These are phyloP conservation scores for Balanococcus diminutus DNA, from an alignment of 2,888 invertebrate genomes.

Conservation along the genomic window DNA sequence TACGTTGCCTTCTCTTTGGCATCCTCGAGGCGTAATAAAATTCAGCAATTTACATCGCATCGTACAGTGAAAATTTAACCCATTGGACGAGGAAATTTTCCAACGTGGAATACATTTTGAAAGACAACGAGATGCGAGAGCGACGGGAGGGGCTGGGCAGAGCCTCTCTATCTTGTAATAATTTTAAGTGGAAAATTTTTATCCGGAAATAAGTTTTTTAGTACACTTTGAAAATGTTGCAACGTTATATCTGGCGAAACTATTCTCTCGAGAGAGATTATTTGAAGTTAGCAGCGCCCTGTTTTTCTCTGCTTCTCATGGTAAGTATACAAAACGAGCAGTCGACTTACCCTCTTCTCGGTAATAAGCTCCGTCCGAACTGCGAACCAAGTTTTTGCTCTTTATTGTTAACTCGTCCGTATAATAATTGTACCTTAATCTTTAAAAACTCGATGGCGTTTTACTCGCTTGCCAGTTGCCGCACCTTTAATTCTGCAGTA, in stretches of 20 bases:
- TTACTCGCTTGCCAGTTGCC: not conserved
- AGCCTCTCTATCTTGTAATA: not conserved
- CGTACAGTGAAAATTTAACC: not conserved
- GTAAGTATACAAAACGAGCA: not conserved
- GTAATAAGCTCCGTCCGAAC: conserved; percentile 13
- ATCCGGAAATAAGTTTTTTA: conserved; percentile 41
- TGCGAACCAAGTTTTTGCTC: conserved; percentile 23
- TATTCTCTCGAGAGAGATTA: conserved; percentile 30
- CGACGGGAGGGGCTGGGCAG: not conserved
- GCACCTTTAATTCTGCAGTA: not conserved
- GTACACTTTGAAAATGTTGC: conserved; percentile 39
- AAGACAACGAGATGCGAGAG: not conserved
- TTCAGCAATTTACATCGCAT: not conserved
- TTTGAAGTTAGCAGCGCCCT: conserved; percentile 34
- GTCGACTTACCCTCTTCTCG: not conserved
- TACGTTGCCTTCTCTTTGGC: not conserved
- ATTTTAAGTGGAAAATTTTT: conserved; percentile 28
- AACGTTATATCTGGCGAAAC: conserved; percentile 26
- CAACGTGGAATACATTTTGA: not conserved
- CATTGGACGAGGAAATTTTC: not conserved
- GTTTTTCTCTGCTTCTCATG: not conserved
- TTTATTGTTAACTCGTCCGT: conserved; percentile 38
- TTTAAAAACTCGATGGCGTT: conserved; percentile 34
- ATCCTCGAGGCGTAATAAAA: not conserved
- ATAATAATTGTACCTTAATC: conserved; percentile 39